Conservation (phyloP, 2,797 vertebrate genomes). For the Lateolabrax maculatus region DNA sequence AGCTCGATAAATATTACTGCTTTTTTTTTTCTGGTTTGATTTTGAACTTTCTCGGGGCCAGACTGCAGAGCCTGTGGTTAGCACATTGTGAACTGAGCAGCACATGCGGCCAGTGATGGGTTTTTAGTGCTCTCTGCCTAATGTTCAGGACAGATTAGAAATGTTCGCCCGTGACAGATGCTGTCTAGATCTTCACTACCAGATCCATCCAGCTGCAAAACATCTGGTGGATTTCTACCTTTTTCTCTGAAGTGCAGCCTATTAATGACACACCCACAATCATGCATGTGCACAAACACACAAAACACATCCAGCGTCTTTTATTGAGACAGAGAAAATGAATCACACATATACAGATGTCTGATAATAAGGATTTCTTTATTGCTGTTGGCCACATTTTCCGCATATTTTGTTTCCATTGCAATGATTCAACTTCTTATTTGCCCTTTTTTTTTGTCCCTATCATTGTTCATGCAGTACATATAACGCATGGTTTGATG, state of each 20-base stretch:
- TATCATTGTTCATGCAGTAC: not conserved
- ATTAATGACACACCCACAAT: constrained; percentile 76
- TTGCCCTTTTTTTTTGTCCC: constrained; percentile 5
- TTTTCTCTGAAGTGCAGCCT: constrained; percentile 84
- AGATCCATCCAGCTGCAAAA: constrained; percentile 89
- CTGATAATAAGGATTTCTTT: constrained; percentile 37
- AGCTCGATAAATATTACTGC: not conserved
- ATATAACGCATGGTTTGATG: not conserved
- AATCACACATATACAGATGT: constrained; percentile 57
- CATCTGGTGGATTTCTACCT: constrained; percentile 87
- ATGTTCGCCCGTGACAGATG: constrained; percentile 84
- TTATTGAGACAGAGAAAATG: constrained; percentile 33
- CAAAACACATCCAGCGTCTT: constrained; percentile 40
- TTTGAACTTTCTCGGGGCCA: constrained; percentile 43
- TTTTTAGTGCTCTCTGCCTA: constrained; percentile 85
- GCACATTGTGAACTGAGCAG: constrained; percentile 62
- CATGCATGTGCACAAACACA: constrained; percentile 36
- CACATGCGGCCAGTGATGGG: constrained; percentile 70
- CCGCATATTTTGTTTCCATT: constrained; percentile 10
- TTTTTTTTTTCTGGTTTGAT: constrained; percentile 38
- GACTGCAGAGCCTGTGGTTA: constrained; percentile 38
- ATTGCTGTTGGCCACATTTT: constrained; percentile 21
- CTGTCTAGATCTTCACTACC: constrained; percentile 88
- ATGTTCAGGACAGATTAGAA: constrained; percentile 90
- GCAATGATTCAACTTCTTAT: not conserved